These are phyloP conservation scores for Drosophila ohnishii DNA, from an alignment of 1,140 invertebrate species.

Conservation along the genomic window DNA sequence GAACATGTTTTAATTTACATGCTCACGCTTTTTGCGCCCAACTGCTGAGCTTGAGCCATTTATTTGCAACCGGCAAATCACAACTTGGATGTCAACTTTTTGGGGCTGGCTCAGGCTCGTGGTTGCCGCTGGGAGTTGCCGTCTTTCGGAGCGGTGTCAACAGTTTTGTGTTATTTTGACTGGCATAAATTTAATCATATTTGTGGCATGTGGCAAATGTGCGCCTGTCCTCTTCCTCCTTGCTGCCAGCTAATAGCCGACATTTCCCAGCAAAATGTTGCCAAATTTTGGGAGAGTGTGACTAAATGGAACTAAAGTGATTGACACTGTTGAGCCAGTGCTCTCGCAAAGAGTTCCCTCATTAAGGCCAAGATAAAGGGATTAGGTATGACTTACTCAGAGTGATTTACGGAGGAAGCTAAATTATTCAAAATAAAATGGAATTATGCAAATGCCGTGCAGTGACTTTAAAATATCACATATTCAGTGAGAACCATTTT, in stretches of 20 bases:
- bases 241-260: slow-evolving; percentile 8
- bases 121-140: slow-evolving; percentile 36
- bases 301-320: slow-evolving; percentile 38
- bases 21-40: slow-evolving; percentile 18
- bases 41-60: slow-evolving; percentile 28
- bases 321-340: slow-evolving; percentile 19
- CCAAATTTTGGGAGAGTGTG: slow-evolving; percentile 10
- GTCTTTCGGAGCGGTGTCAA: slow-evolving; percentile 43
- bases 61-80: slow-evolving; percentile 45
- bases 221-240: not conserved
- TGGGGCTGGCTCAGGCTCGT: slow-evolving; percentile 8
- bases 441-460: not conserved
- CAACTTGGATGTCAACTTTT: slow-evolving; percentile 46
- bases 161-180: slow-evolving; percentile 57
- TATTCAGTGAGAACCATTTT: not conserved
- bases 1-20: slow-evolving; percentile 79
- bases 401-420: not conserved
- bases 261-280: slow-evolving; percentile 4
- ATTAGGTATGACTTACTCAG: not conserved
- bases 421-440: slow-evolving; percentile 9
- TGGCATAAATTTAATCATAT: slow-evolving; percentile 71
- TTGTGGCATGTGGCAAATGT: slow-evolving; percentile 42
- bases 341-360: slow-evolving; percentile 13
- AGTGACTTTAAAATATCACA: not conserved
- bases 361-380: not conserved